Conservation (phyloP, 2,888 invertebrate species). For the Linnaemya tessellans region DNA sequence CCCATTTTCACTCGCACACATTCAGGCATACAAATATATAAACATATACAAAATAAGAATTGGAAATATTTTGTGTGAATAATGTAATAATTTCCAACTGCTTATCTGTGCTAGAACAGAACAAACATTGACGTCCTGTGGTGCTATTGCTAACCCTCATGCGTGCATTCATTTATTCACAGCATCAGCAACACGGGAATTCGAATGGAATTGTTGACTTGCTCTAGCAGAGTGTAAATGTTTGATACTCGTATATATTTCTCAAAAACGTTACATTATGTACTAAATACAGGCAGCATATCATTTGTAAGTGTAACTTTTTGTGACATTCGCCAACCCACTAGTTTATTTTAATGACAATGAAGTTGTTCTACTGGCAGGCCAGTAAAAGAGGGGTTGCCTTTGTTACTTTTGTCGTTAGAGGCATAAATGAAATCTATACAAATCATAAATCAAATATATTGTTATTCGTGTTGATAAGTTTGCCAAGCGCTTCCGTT, state of each 20-base stretch:
- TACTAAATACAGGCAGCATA: background rate
- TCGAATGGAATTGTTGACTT: background rate
- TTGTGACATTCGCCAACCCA: slow-evolving; percentile 55
- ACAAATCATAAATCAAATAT: slow-evolving; percentile 65
- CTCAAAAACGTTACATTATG: slow-evolving; percentile 25
- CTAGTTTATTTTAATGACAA: slow-evolving; percentile 40
- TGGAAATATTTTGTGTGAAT: slow-evolving; percentile 23
- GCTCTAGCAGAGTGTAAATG: background rate
- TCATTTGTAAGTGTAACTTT: slow-evolving; percentile 19
- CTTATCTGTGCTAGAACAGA: slow-evolving; percentile 82
- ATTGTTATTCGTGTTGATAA: slow-evolving; percentile 68
- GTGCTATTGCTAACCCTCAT: slow-evolving; percentile 35
- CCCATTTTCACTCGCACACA: background rate
- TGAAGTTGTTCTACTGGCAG: slow-evolving; percentile 26
- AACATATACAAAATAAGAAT: background rate
- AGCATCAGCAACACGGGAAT: slow-evolving; percentile 13
- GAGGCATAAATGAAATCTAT: slow-evolving; percentile 46
- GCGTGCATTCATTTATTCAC: slow-evolving; percentile 8
- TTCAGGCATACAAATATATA: background rate
- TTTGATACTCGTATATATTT: slow-evolving; percentile 3
- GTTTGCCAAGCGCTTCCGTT: slow-evolving; percentile 60
- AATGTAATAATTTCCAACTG: slow-evolving; percentile 81
- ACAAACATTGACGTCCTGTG: slow-evolving; percentile 82
- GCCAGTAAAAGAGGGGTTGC: background rate
- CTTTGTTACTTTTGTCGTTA: slow-evolving; percentile 15